Base-by-base conservation (phyloP, 2,888 invertebrate genomes). In the Campoplex capitator region DNA sequence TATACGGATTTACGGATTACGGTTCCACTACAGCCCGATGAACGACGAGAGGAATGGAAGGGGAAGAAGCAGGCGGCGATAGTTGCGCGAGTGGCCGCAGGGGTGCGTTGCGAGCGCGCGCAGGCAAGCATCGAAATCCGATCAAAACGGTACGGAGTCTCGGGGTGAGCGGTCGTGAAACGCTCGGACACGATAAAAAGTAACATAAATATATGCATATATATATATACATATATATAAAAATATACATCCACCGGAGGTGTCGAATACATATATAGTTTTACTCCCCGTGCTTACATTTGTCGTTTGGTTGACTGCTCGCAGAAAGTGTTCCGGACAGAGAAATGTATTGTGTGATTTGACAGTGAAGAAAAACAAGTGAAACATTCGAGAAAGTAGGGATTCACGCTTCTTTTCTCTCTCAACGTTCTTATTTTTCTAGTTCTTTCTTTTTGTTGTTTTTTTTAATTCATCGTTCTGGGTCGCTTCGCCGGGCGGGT, bases 121-220 rank as follows among this genome's bases (percentile, higher is more conserved):
- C 88, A 91, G 85, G 89, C 89, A 48, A 77, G 51, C 75, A 80
- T 86, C 83, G 88, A 88, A 90, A 90, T 84, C 88, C 88, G 91
- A 89, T 92, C 91, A 93, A 92, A 93, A 91, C 89, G 90, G 90
- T 91, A 89, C 90, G 88, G 91, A 92, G 91, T 90, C 90, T 91
- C 90, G 73, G 89, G 89, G 92, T 91, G 91, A 91, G 91, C 91
- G 91, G 93, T 92, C 91, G 93, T 88, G 91, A 90, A 90, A 88
- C 90, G 90, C 88, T 90, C 78, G 83, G 32, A 62, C 62, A 84
- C 86, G 88, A 70, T 80, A 83, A 54, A 80, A 83, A 28, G 38
- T 38, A 38, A 38, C 38, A 38, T 6, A 80, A 67, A 58, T 70
- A 76, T 35, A 79, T 32, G 58, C 45, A 42, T 79, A 65, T 1